Evolutionary conservation across 2,113 vertebrate genomes (phyloP).

Genomic region (Eonycteris spelaea): DNA sequence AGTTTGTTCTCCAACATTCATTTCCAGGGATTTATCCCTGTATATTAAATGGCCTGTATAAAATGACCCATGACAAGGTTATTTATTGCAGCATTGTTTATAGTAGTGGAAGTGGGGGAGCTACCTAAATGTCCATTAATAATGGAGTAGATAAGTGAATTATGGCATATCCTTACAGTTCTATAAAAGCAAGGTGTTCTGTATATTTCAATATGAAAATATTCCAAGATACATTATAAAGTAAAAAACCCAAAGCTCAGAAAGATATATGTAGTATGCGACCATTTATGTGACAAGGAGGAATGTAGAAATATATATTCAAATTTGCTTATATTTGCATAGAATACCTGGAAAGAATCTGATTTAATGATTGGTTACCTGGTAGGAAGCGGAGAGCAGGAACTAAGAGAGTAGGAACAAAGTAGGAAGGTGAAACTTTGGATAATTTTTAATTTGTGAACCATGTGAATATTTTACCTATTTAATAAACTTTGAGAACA

Average conservation of each 20-base stretch:
- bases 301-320: background rate
- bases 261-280: background rate
- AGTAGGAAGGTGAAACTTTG: background rate
- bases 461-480: background rate
- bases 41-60: background rate
- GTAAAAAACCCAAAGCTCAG: background rate
- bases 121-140: background rate
- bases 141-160: background rate
- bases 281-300: background rate
- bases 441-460: background rate
- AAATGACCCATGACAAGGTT: background rate
- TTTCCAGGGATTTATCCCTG: background rate
- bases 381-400: background rate
- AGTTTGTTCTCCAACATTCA: background rate
- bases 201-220: background rate
- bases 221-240: background rate
- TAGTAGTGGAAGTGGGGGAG: background rate
- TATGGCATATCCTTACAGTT: background rate
- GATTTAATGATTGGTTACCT: background rate
- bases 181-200: background rate
- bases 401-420: background rate
- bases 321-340: background rate
- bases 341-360: background rate
- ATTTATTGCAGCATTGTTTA: background rate
- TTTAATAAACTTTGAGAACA: background rate